These are phyloP conservation scores for Cataglyphis hispanica DNA, from an alignment of 1,140 invertebrate genomes.

Conservation along the genomic window DNA sequence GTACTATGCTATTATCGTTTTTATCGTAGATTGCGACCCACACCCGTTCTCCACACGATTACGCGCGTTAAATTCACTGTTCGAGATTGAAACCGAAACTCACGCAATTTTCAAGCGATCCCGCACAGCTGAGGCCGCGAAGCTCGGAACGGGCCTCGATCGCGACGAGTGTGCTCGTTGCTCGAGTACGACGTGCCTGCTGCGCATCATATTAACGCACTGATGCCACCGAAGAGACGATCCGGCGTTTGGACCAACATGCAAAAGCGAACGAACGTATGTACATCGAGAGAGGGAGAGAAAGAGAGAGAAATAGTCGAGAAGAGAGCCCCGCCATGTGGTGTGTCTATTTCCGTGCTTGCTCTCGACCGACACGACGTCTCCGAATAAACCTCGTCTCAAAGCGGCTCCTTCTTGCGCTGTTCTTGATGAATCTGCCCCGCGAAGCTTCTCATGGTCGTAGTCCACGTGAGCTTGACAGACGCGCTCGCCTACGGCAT, in stretches of 20 bases:
- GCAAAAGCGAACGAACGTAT: slow-evolving; percentile 30
- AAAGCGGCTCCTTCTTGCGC: slow-evolving; percentile 39
- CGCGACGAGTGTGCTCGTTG: neutral
- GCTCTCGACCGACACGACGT: slow-evolving; percentile 74
- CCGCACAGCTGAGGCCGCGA: neutral
- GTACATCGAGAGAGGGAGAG: slow-evolving; percentile 56
- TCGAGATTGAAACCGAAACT: neutral
- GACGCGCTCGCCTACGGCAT: slow-evolving; percentile 29
- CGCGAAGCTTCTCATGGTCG: slow-evolving; percentile 31
- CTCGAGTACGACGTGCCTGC: neutral
- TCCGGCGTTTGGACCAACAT: neutral
- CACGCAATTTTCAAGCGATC: neutral
- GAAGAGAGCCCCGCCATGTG: slow-evolving; percentile 84
- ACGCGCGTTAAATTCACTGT: neutral
- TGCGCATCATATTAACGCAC: slow-evolving; percentile 30
- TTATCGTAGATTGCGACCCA: neutral
- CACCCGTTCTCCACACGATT: neutral
- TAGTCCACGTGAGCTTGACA: slow-evolving; percentile 24
- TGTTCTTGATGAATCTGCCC: slow-evolving; percentile 17
- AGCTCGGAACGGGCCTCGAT: neutral
- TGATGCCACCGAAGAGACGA: neutral
- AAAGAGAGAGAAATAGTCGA: slow-evolving; percentile 66
- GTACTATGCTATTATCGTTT: neutral
- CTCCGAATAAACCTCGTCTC: slow-evolving; percentile 52
- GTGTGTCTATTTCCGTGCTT: slow-evolving; percentile 83